These are phyloP conservation scores for Enteromius argenteus DNA, from an alignment of 2,797 vertebrate genomes.

Conservation along the genomic window DNA sequence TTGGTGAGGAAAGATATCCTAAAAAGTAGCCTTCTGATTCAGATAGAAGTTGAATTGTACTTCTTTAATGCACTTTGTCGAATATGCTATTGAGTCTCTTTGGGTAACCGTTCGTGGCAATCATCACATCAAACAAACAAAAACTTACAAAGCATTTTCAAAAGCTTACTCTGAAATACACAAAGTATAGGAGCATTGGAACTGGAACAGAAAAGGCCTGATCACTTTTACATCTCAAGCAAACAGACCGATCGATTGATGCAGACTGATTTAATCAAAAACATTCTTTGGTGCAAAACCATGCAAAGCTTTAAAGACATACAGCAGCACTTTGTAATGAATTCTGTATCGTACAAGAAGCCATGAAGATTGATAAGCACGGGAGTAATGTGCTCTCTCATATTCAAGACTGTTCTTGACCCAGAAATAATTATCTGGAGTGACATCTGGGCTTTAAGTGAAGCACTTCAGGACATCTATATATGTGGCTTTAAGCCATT, in stretches of 20 bases:
- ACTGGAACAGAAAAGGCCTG: background rate
- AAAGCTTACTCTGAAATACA: background rate
- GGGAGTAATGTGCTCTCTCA: background rate
- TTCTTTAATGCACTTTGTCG: background rate
- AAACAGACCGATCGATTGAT: background rate
- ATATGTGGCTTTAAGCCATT: slow-evolving; percentile 19
- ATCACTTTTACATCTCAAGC: background rate
- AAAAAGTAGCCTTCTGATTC: background rate
- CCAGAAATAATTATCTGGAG: background rate
- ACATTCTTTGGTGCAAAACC: background rate
- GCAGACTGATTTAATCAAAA: background rate
- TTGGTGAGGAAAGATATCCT: background rate
- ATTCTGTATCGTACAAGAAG: background rate
- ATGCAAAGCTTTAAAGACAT: background rate
- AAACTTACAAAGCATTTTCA: background rate
- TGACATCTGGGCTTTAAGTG: slow-evolving; percentile 11
- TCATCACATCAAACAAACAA: too few relatives aligned
- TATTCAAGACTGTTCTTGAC: background rate
- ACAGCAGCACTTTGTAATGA: background rate
- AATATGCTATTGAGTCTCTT: background rate
- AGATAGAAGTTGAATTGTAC: background rate
- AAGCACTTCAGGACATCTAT: slow-evolving; percentile 13
- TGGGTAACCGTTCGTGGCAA: background rate
- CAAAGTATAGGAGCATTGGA: background rate
- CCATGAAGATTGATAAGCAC: background rate